These are phyloP conservation scores for Drosophila affinis DNA, from an alignment of 2,888 invertebrate genomes.

Conservation along the genomic window DNA sequence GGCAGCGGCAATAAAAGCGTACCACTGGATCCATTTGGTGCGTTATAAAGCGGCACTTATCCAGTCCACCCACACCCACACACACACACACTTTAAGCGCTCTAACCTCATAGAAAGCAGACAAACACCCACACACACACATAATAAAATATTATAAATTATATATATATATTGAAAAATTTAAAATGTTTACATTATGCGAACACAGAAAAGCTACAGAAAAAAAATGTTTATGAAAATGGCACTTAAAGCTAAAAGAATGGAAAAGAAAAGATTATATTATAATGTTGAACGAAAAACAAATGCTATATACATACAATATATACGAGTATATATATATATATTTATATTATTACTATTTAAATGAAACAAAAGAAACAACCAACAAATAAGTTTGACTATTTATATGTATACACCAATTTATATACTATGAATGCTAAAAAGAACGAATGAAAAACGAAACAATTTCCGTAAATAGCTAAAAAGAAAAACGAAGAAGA, in stretches of 20 bases:
- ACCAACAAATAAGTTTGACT: conserved; percentile 66
- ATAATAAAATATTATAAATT: conserved; percentile 36
- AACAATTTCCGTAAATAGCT: conserved; percentile 59
- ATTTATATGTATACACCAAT: conserved; percentile 73
- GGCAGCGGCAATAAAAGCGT: conserved; percentile 84
- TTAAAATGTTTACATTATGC: conserved; percentile 58
- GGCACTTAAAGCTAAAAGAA: conserved; percentile 26
- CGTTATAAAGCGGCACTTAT: conserved; percentile 81
- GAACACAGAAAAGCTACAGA: conserved; percentile 39
- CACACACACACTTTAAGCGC: conserved; percentile 53
- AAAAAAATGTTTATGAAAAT: conserved; percentile 46
- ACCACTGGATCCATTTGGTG: conserved; percentile 86
- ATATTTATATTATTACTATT: conserved; percentile 69
- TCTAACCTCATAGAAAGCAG: conserved; percentile 66
- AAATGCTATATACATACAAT: conserved; percentile 62
- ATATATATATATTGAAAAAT: conserved; percentile 54
- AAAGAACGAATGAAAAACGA: conserved; percentile 35
- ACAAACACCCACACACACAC: conserved; percentile 44
- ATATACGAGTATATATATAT: conserved; percentile 40
- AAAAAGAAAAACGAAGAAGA: conserved; percentile 36
- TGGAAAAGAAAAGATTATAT: conserved; percentile 55
- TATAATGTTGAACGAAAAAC: conserved; percentile 63
- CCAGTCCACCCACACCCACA: conserved; percentile 6
- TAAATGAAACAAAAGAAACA: conserved; percentile 31
- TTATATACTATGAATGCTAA: conserved; percentile 61